Base-by-base conservation (phyloP, 2,888 invertebrate species). In the Plebejus melissa region DNA sequence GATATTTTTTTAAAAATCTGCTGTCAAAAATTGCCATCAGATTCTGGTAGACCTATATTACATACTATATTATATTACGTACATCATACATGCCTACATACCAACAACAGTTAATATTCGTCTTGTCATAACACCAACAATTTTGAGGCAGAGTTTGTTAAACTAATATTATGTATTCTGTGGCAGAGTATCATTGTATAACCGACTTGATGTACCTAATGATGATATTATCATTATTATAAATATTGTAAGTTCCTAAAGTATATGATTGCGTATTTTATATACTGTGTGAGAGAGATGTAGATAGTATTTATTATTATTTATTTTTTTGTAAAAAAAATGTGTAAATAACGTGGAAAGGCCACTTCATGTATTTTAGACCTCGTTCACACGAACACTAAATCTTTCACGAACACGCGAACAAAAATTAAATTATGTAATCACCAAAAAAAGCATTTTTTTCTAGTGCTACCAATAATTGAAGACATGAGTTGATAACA, bases 201-300 rank as follows among this genome's bases (percentile, higher is more conserved):
- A 32, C 60, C 60, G 28, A 60, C 28, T 60, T 60, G 11, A 60
- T 11, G 28, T 32, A 11, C 22, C 22, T 22, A 22, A 60, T 60
- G 28, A 60, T 60, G 9, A 28, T 60, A 60, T 60, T 28, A 60
- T 60, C 28, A 60, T 60, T 28, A 60, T 60, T 38, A 72, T 32
- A 41, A 78, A 58, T 77, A 74, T 76, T 74, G 76, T 80, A 79
- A 79, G 81, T 79, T 80, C 79, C 80, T 82, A 80, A 79, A 22
- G 22, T 22, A 79, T 75, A 78, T 82, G 4, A 60, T 4, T 79
- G 78, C 78, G 79, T 78, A 79, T 79, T 80, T 80, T 80, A 79
- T 80, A 79, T 81, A 80, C 77, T 78, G 78, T 70, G 79, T n/a
- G 41, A 46, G 22, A 41, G n/a, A 76, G 79, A 78, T 76, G 78